Evolutionary conservation across 2,797 vertebrate species (phyloP), one percentile per base, ranked within the genome.

Genomic region (Percopsis omiscomaycus): DNA sequence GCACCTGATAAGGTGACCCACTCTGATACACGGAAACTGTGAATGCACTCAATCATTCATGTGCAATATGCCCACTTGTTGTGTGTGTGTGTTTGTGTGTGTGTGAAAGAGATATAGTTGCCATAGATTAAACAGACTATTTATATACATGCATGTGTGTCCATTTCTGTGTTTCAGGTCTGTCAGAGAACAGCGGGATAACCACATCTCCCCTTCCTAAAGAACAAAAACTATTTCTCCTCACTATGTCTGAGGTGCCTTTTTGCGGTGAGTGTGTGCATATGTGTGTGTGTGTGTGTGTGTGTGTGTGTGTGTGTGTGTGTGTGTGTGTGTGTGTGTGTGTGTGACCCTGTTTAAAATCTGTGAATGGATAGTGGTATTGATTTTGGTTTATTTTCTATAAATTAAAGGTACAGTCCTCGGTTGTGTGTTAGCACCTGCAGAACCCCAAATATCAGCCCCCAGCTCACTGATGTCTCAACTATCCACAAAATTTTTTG

Each of bases 211-310:
- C 90, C 0, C 55, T 94, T 30, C 94, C 95, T 30, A 86, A 73
- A 74, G 92, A 95, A 84, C 91, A 94, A 71, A 94, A 86, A 66
- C 74, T 96, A 1, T 98, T 94, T 81, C 88, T 98, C 64, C 74
- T 91, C 69, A 98, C 97, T 0, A 84, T 91, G 2, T 77, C 93
- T 30, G 75, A 67, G 0, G 59, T 89, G 4, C 97, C 97, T 0
- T 98, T 92, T 75, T 98, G 97, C 68, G 86, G 97, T 98, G 83
- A 91, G 95, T 89, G 55, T 44, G 22, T 30, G 1, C 10, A 8
- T 53, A 30, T 63, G 44, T 12, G 15, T 9, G 29, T 63, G 37
- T 45, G n/a, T n/a, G 10, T 51, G 30, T 60, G 57, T 60, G 48
- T 57, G 14, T 52, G 14, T 14, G 54, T 55, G 61, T 29, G 27